These are phyloP conservation scores for Meloe dianella DNA, from an alignment of 2,888 invertebrate genomes.

Conservation along the genomic window DNA sequence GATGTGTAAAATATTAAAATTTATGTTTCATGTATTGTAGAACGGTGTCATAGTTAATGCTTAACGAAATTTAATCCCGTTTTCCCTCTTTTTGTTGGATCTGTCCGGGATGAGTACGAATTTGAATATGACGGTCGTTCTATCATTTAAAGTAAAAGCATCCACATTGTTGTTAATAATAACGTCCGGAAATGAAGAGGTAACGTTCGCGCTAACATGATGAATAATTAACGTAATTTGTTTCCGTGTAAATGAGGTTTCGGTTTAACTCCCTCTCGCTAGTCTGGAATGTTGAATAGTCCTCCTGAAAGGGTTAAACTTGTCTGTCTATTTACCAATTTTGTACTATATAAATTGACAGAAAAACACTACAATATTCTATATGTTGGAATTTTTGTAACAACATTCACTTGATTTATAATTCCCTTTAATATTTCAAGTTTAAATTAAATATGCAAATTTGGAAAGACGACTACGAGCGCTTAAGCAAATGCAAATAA, in stretches of 20 bases:
- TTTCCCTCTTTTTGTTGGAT: slow-evolving; percentile 25
- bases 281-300: slow-evolving; percentile 8
- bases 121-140: slow-evolving; percentile 39
- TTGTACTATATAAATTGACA: neutral
- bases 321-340: neutral
- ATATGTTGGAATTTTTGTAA: neutral
- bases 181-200: slow-evolving; percentile 37
- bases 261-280: slow-evolving; percentile 3
- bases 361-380: slow-evolving; percentile 1
- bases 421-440: slow-evolving; percentile 6
- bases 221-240: slow-evolving; percentile 54
- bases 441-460: slow-evolving; percentile 11
- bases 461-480: neutral
- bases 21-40: slow-evolving; percentile 5
- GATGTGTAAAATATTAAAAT: slow-evolving; percentile 24
- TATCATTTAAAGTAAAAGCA: slow-evolving; percentile 44
- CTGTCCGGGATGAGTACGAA: slow-evolving; percentile 29
- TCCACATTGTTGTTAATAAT: slow-evolving; percentile 45
- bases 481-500: neutral
- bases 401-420: neutral
- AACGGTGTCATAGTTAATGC: slow-evolving; percentile 13
- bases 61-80: slow-evolving; percentile 22
- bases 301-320: neutral
- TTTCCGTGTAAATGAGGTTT: slow-evolving; percentile 48
- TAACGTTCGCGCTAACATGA: slow-evolving; percentile 46